Evolutionary conservation across 2,113 vertebrate genomes (phyloP).

Genomic region (cat (Felis catus)): DNA sequence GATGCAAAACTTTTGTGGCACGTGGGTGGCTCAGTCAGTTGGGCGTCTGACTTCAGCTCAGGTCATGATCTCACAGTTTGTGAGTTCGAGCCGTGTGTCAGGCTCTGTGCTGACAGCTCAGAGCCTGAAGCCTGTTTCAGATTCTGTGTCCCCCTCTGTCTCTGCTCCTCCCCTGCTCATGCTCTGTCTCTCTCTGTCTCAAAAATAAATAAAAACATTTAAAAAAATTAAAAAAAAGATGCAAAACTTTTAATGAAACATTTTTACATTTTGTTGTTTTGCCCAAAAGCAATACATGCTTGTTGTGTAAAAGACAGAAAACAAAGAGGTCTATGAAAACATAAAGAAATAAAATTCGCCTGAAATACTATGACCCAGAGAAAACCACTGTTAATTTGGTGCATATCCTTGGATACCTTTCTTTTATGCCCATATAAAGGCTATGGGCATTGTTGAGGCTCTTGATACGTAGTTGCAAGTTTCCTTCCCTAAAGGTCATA

Average conservation of each 20-base stretch:
- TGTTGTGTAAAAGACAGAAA: background rate
- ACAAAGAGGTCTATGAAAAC: background rate
- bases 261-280: background rate
- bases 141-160: no score
- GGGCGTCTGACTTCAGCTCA: no score
- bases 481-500: background rate
- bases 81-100: no score
- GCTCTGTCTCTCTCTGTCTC: no score
- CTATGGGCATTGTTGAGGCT: background rate
- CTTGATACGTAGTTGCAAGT: background rate
- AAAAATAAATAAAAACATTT: no score
- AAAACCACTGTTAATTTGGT: background rate
- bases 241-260: background rate
- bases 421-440: background rate
- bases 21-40: no score
- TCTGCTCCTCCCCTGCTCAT: no score
- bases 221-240: background rate
- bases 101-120: no score
- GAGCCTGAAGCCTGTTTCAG: no score
- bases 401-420: background rate
- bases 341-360: background rate
- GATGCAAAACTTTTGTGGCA: background rate
- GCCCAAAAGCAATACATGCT: background rate
- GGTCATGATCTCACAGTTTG: no score
- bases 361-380: background rate